phyloP scores from a whole-genome alignment of 2,888 invertebrate species.

The Hyposoter dolosus region DNA sequence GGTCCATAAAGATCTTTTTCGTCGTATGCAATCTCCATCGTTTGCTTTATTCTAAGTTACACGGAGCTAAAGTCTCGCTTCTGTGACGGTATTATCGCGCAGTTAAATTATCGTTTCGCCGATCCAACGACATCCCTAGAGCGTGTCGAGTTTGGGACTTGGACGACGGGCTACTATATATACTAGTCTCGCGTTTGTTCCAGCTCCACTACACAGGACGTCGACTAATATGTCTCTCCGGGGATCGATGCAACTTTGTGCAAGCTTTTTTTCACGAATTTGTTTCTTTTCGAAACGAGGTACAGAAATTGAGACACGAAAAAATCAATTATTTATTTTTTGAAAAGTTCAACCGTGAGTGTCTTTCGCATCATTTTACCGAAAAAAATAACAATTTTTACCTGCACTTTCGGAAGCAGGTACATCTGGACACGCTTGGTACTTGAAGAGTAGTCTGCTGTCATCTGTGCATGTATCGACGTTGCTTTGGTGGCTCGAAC shows the following conservation, averaged over 20 bases:
- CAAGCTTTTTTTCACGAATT: constrained; percentile 44
- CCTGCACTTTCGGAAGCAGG: constrained; percentile 96
- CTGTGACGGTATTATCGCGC: constrained; percentile 68
- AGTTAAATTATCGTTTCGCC: constrained; percentile 72
- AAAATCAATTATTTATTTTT: constrained; percentile 6
- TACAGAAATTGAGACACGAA: constrained; percentile 36
- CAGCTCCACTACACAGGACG: constrained; percentile 63
- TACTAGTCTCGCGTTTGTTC: constrained; percentile 71
- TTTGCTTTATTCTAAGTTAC: constrained; percentile 18
- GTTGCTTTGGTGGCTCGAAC: constrained; percentile 94
- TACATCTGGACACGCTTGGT: constrained; percentile 97
- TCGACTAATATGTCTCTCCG: constrained; percentile 73
- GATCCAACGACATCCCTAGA: constrained; percentile 70
- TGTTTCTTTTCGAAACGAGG: constrained; percentile 14
- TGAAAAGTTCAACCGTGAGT: not conserved
- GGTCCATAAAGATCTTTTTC: not conserved
- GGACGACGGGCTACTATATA: constrained; percentile 33
- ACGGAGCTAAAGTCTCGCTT: constrained; percentile 23
- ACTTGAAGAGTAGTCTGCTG: constrained; percentile 94
- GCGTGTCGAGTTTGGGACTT: constrained; percentile 41
- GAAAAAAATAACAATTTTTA: constrained; percentile 83
- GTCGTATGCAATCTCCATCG: not conserved
- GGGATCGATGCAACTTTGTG: constrained; percentile 72
- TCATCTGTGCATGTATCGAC: constrained; percentile 98
- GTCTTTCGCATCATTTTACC: not conserved